Evolutionary conservation across 1,140 invertebrate genomes (phyloP), one percentile per base, ranked within the genome.

Genomic region (Globodera ellingtonae): DNA sequence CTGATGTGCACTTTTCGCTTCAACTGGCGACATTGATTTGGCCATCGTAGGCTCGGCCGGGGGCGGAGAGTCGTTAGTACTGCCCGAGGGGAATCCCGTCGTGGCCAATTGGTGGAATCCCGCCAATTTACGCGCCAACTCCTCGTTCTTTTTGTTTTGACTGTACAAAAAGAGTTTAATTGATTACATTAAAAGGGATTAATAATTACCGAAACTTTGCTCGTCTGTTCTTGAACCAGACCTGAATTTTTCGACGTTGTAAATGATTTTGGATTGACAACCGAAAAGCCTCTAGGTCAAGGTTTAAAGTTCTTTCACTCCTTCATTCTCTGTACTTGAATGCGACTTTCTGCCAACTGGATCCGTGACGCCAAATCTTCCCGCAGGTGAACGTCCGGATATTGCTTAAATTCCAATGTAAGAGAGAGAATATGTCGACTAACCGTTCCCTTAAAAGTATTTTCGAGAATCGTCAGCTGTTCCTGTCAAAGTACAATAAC

Each of bases 401-500:
- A 77, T 77, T 77, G 75, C 75, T 76, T 52, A 5, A 15, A 66
- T 44, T 5, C 21, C 69, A 35, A 15, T 35, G 65, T 10, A 65
- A 18, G 46, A 44, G 35, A 52, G 18, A 44, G 15, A 75, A 56
- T 8, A 7, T 15, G 24, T 24, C 59, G 24, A 24, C 35, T 66
- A n/a, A 75, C 74, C 15, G 44, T 48, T 47, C 9, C 10, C 9
- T 66, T 52, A 47, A 77, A 77, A 18, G 7, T 9, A 9, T 65
- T 59, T 69, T 77, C 75, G 48, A 77, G 75, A 67, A 77, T 77
- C 15, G 70, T 48, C 62, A 77, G 69, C 65, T 77, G 75, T 52
- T 77, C 18, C 48, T 59, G 10, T 59, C 10, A 50, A 50, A 50
- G 6, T 59, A 24, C 24, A 24, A 24, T 24, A 24, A 24, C 24